Evolutionary conservation across 2,113 vertebrate species (phyloP), one percentile per base, ranked within the genome.

Genomic region (Eptesicus fuscus): DNA sequence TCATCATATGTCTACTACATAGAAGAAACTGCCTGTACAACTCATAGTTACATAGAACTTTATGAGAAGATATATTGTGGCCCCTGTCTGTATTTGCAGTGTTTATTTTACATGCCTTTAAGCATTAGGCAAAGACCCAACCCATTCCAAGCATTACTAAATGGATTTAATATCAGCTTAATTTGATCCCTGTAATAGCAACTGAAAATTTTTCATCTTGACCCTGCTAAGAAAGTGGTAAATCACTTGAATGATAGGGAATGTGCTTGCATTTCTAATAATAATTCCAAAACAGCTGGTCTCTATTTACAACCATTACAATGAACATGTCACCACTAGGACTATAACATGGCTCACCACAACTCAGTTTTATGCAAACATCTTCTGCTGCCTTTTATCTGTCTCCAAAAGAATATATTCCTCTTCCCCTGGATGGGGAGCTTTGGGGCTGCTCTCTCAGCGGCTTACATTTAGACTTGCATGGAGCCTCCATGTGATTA

Each of bases 141-240:
- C 87, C 83, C 74, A 93, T 92, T 83, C 90, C 69, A 79, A 93
- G 83, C 35, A 1, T 96, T 96, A 74, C 90, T 96, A 88, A 96
- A 78, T 95, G 74, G 83, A 94, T 96, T 96, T 88, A 92, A 76
- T 93, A 76, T 79, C 83, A 87, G 85, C 74, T 96, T 96, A 92
- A 89, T 95, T 92, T 96, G 86, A 96, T 96, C 90, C 65, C 65
- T 85, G 14, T 95, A 94, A 96, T 95, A 93, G 95, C 92, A 95
- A 67, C 44, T 91, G 49, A 93, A 96, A 92, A 74, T 65, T 67
- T 97, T 96, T 96, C 96, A 95, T 95, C 90, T 95, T 95, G 47
- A 95, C 86, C 85, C 78, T 94, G 67, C 73, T 88, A 90, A 80
- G 80, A 95, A 91, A 92, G 90, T 20, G 84, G 85, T 67, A 88